phyloP scores from a whole-genome alignment of 1,140 invertebrate species.

The Hyposmocoma kahamanoa region DNA sequence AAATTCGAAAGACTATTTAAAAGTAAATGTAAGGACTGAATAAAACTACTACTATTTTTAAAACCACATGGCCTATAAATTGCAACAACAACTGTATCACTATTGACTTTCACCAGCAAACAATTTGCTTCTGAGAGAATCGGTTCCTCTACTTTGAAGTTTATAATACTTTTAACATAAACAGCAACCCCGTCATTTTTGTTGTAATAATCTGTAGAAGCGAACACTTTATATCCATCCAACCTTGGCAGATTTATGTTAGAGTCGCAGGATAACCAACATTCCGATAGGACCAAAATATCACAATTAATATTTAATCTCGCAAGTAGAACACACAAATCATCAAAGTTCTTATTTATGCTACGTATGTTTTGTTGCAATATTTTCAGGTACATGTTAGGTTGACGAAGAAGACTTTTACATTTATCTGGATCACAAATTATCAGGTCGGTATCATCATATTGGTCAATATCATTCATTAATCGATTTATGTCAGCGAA shows the following conservation, averaged over 20 bases:
- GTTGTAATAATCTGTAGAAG: background rate
- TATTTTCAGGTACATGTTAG: background rate
- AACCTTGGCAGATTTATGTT: background rate
- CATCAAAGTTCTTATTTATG: background rate
- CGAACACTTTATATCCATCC: too few species aligned
- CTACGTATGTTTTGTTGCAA: background rate
- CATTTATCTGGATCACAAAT: background rate
- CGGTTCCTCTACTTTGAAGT: background rate
- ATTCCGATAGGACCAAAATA: background rate
- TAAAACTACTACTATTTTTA: background rate
- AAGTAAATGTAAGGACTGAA: background rate
- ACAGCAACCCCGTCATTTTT: background rate
- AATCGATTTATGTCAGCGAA: background rate
- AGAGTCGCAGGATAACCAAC: background rate
- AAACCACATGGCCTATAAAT: background rate
- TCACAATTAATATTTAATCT: background rate
- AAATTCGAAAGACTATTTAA: background rate
- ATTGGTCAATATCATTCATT: background rate
- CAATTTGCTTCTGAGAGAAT: background rate
- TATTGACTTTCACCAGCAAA: background rate
- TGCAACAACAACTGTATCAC: background rate
- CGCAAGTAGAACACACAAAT: background rate
- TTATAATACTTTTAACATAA: background rate
- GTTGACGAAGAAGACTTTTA: background rate
- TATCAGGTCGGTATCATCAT: background rate